Conservation (phyloP, 1,140 invertebrate genomes). For the Diuraphis noxia region DNA sequence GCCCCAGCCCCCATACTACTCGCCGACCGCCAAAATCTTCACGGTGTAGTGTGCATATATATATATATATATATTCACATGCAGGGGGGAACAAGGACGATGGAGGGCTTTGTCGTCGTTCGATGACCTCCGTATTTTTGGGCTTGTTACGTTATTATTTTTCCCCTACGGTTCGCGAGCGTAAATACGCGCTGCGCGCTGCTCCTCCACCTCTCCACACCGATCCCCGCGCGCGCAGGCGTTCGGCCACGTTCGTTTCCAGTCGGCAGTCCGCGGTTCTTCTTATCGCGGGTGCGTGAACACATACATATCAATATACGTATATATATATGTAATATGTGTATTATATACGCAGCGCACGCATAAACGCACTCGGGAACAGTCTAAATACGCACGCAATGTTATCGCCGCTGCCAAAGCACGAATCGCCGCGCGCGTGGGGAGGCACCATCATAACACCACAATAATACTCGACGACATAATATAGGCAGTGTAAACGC, state of each 20-base stretch:
- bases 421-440: slow-evolving; percentile 40
- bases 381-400: slow-evolving; percentile 50
- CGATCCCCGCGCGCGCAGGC: not conserved
- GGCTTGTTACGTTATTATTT: not conserved
- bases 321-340: too few species aligned
- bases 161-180: not conserved
- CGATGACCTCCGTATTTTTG: slow-evolving; percentile 42
- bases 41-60: too few species aligned
- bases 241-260: slow-evolving; percentile 47
- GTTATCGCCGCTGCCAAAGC: slow-evolving; percentile 36
- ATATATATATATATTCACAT: too few species aligned
- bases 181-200: not conserved
- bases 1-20: not conserved
- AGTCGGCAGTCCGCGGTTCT: slow-evolving; percentile 50
- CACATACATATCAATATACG: not conserved
- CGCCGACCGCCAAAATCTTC: too few species aligned
- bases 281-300: slow-evolving; percentile 53
- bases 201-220: not conserved
- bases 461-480: not conserved
- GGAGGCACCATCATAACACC: not conserved
- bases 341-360: not conserved
- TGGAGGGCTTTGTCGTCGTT: not conserved
- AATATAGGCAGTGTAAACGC: not conserved
- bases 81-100: slow-evolving; percentile 7
- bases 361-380: not conserved